Percentiles rank a stretch among this genome's conserved stretches.
Conservation (phyloP, 2,113 vertebrate species). For the Tyrannus savana region DNA sequence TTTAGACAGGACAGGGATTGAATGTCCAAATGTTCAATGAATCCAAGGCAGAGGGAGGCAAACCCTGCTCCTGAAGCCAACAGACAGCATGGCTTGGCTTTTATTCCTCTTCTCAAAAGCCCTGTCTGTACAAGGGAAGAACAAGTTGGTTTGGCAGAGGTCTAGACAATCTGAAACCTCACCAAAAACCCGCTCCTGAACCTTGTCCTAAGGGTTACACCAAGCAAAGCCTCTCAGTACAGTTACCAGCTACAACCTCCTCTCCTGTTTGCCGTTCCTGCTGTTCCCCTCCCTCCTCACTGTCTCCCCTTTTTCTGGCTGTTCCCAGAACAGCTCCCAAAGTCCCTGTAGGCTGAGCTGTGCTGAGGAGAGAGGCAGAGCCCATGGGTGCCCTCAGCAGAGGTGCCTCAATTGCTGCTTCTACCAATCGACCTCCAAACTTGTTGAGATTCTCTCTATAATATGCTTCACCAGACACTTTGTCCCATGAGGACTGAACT, state of each 20-base stretch:
- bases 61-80: neutral
- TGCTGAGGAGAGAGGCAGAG: neutral
- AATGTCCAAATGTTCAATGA: neutral
- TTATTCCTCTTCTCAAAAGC: neutral
- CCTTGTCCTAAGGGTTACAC: neutral
- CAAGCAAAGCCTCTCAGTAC: neutral
- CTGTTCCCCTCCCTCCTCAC: neutral
- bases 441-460: constrained; percentile 8
- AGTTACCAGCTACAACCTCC: neutral
- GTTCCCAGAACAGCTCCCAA: neutral
- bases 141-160: neutral
- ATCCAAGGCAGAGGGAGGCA: neutral
- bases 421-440: neutral
- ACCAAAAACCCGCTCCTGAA: neutral
- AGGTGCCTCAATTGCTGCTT: neutral
- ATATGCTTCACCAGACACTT: constrained; percentile 3
- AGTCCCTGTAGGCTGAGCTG: neutral
- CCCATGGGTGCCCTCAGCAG: neutral
- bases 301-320: neutral
- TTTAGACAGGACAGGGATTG: neutral
- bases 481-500: constrained; percentile 20
- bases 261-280: neutral
- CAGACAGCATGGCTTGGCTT: neutral
- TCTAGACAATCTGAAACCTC: neutral
- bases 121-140: neutral